phyloP scores from a whole-genome alignment of 2,113 vertebrate genomes.

The Chionodraco myersi region DNA sequence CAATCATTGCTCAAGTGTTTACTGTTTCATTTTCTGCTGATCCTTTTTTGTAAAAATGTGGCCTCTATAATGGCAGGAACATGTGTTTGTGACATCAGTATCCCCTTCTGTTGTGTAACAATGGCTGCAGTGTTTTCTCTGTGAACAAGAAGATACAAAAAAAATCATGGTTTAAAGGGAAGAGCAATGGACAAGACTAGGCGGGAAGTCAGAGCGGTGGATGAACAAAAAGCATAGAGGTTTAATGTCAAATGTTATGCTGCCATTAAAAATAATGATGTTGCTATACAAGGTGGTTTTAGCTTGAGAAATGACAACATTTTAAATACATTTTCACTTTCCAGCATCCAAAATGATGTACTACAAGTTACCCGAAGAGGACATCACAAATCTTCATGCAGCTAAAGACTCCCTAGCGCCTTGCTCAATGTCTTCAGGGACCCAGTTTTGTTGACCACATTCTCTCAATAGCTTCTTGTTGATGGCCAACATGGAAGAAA shows the following conservation, averaged over 20 bases:
- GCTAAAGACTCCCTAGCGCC: constrained; percentile 2
- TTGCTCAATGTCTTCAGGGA: not conserved
- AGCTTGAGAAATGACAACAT: not conserved
- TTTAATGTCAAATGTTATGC: constrained; percentile 4
- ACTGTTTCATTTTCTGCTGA: not conserved
- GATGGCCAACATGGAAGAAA: constrained; percentile 60
- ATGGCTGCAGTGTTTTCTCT: not conserved
- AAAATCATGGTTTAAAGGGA: not conserved
- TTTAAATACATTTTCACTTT: constrained; percentile 13
- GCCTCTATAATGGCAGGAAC: not conserved
- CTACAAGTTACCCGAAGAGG: not conserved
- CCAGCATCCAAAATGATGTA: constrained; percentile 32
- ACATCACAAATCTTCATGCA: constrained; percentile 11
- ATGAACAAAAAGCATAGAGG: not conserved
- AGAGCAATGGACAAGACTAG: not conserved
- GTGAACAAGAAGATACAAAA: not conserved
- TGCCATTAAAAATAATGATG: not conserved
- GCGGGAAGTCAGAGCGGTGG: constrained; percentile 2
- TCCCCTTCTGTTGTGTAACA: not conserved
- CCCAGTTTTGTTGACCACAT: constrained; percentile 21
- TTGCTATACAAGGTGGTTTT: not conserved
- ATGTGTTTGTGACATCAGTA: not conserved
- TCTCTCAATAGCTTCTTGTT: constrained; percentile 44
- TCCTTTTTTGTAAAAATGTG: not conserved
- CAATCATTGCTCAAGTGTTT: not conserved